Conservation (phyloP, 92 coral and sea anemone genomes). For the Blastomussa wellsi region DNA sequence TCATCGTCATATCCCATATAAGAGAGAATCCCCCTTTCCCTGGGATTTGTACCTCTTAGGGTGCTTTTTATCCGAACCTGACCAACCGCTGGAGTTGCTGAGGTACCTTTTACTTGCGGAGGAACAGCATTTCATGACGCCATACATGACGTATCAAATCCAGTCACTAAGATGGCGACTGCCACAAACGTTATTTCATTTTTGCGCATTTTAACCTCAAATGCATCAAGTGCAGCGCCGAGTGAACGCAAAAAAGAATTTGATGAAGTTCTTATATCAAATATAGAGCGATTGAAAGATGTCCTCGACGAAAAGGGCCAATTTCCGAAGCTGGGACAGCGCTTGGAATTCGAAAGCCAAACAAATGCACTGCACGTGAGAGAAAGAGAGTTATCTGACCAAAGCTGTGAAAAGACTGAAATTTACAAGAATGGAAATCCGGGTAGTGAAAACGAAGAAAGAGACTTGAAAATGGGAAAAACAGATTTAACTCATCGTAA, state of each 20-base stretch:
- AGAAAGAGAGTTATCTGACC: background rate
- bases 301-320: background rate
- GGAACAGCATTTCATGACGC: background rate
- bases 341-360: constrained; percentile 24
- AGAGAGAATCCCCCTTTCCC: too few species aligned
- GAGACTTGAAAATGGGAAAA: background rate
- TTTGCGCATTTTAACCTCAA: constrained; percentile 29
- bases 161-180: constrained; percentile 31
- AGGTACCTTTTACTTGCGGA: too few species aligned
- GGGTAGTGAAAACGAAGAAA: background rate
- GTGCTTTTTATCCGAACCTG: too few species aligned
- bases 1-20: too few species aligned
- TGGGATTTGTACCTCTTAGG: too few species aligned
- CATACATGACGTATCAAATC: background rate
- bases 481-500: background rate
- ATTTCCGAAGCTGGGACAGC: background rate
- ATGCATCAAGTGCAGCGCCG: background rate
- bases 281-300: constrained; percentile 11
- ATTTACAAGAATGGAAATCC: background rate
- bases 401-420: background rate
- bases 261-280: constrained; percentile 15
- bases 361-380: constrained; percentile 5
- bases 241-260: constrained; percentile 5
- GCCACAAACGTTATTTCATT: background rate
- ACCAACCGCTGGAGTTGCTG: too few species aligned